A percentile compares a stretch with the other conserved stretches of the same genome.
Evolutionary conservation across 2,888 invertebrate genomes (phyloP).

Genomic region (Diadromus collaris): DNA sequence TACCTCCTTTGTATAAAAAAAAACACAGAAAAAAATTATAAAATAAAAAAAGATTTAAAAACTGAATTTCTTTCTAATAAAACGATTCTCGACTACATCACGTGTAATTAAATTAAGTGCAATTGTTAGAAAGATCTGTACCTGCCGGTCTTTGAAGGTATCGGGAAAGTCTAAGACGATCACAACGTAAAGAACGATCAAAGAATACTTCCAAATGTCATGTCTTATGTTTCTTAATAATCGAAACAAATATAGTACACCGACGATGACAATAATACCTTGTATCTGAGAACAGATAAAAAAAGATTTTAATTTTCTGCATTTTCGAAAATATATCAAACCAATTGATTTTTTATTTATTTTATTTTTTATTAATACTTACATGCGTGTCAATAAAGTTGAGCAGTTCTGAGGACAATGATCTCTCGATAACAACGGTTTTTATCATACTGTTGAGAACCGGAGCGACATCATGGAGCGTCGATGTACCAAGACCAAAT

Average conservation of each 20-base stretch:
- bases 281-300: slow-evolving; percentile 20
- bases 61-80: too few relatives aligned
- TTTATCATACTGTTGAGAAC: slow-evolving; percentile 69
- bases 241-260: slow-evolving; percentile 5
- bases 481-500: slow-evolving; percentile 66
- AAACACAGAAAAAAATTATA: too few relatives aligned
- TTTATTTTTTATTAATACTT: too few relatives aligned
- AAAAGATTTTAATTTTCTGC: neutral
- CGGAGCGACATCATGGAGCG: slow-evolving; percentile 70
- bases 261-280: neutral
- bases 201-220: neutral
- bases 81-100: neutral
- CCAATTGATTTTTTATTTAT: neutral
- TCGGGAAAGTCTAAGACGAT: slow-evolving; percentile 55
- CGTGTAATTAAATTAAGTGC: slow-evolving; percentile 14
- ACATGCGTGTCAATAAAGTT: neutral
- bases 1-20: slow-evolving; percentile 16
- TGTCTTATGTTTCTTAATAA: neutral
- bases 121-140: slow-evolving; percentile 57
- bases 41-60: too few relatives aligned
- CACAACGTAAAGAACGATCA: neutral
- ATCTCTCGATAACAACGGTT: slow-evolving; percentile 29
- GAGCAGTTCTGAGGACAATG: neutral
- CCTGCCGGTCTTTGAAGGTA: slow-evolving; percentile 72
- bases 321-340: neutral